phyloP scores from a whole-genome alignment of 2,113 vertebrate genomes.

The Noturus placidus region DNA sequence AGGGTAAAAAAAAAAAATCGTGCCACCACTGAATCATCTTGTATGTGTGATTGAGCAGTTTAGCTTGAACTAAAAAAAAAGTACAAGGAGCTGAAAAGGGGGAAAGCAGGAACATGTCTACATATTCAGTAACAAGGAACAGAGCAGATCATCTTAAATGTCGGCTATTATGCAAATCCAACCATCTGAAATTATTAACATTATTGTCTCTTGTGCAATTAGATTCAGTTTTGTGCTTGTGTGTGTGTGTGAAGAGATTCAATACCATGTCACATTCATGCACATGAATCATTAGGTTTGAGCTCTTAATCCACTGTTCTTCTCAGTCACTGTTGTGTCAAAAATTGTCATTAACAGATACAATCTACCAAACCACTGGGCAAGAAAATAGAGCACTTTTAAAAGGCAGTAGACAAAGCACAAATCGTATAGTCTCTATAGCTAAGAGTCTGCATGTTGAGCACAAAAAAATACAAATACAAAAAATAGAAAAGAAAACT shows the following conservation, averaged over 20 bases:
- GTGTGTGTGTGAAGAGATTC: not conserved
- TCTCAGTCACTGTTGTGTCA: not conserved
- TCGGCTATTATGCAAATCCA: conserved; percentile 68
- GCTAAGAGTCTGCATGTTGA: not conserved
- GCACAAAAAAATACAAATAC: not conserved
- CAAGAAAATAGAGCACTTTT: not conserved
- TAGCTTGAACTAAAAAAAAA: not conserved
- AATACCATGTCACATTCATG: not conserved
- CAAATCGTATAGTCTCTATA: not conserved
- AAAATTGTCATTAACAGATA: not conserved
- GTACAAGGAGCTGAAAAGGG: not conserved
- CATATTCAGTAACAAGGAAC: not conserved
- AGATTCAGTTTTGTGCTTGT: too few relatives aligned
- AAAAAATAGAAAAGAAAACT: not conserved
- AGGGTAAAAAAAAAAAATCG: not conserved
- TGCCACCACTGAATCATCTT: not conserved
- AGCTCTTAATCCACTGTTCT: not conserved
- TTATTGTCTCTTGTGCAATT: not conserved
- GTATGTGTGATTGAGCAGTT: not conserved
- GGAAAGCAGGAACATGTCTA: not conserved
- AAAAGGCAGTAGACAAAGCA: not conserved
- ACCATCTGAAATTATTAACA: conserved; percentile 64
- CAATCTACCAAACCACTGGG: not conserved
- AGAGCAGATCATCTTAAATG: conserved; percentile 62
- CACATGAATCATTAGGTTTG: not conserved